Base-by-base conservation (phyloP, 2,113 vertebrate genomes). In the Apteryx mantelli region DNA sequence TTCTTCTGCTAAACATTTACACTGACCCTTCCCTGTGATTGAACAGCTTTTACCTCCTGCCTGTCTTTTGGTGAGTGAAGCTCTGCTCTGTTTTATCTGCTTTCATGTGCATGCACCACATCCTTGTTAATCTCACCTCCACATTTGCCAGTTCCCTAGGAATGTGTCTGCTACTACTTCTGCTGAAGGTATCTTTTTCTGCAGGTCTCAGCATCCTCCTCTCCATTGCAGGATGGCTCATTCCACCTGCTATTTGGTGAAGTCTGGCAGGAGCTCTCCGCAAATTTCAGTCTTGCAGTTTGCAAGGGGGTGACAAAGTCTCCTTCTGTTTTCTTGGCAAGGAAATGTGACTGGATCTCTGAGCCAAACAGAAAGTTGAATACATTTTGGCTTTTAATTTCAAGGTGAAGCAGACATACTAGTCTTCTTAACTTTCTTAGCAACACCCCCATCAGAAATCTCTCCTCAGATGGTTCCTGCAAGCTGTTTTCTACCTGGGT, bases 321-420 rank as follows among this genome's bases (percentile, higher is more conserved):
- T 40, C 46, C 50, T 64, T n/a, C 24, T 22, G 38, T 34, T 85
- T 42, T 42, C 25, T 50, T 68, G 46, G 21, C 42, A 65, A 66
- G 28, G 50, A 73, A 55, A 74, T 0, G 1, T 1, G 0, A 44
- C 0, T 3, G 25, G 30, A 66, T 55, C 11, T 56, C 30, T 13
- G 70, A 71, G 75, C 20, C 44, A 53, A 46, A 36, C 22, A 38
- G 10, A 71, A 71, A 71, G 50, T 9, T n/a, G 44, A 34, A 18
- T 36, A 38, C 2, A 1, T n/a, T 24, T 5, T 38, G 70, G 28
- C 50, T 70, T 85, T 63, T 30, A 34, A 55, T 42, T 69, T 28
- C 48, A 58, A 38, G 55, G 63, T 64, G 42, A 79, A 64, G 18
- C 55, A 46, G 85, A n/a, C 0, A 1, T 14, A 30, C 61, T 7